These are phyloP conservation scores for Muraenolepis orangiensis DNA, from an alignment of 2,797 vertebrate genomes.

Conservation along the genomic window DNA sequence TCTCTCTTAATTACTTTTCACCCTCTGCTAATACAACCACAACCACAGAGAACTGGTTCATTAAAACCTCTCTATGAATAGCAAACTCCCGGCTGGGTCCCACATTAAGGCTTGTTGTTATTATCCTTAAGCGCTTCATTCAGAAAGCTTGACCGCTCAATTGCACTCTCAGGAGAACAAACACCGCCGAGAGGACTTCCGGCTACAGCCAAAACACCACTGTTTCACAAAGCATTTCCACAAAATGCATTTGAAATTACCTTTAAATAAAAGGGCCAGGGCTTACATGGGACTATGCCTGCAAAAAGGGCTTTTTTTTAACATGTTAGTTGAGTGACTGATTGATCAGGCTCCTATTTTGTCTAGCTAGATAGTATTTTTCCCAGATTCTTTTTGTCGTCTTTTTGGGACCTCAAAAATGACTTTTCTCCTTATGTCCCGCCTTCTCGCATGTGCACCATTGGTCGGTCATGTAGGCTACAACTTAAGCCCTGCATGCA, in stretches of 20 bases:
- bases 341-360: neutral
- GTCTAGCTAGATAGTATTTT: too few relatives aligned
- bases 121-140: constrained; percentile 7
- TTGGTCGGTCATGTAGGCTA: too few relatives aligned
- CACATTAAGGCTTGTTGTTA: neutral
- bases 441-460: too few relatives aligned
- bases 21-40: neutral
- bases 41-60: neutral
- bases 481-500: too few relatives aligned
- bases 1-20: neutral
- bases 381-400: too few relatives aligned
- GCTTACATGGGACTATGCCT: neutral
- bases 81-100: neutral
- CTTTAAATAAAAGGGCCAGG: neutral
- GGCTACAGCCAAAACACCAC: neutral
- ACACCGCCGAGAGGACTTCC: neutral
- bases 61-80: neutral
- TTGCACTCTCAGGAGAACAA: constrained; percentile 16
- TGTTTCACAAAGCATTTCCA: neutral
- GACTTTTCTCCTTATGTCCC: too few relatives aligned
- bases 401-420: too few relatives aligned
- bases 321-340: constrained; percentile 15
- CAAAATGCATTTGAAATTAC: neutral
- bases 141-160: constrained; percentile 22
- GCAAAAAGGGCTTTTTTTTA: neutral